Conservation (phyloP, 2,888 invertebrate genomes). For the Erebia ligea region DNA sequence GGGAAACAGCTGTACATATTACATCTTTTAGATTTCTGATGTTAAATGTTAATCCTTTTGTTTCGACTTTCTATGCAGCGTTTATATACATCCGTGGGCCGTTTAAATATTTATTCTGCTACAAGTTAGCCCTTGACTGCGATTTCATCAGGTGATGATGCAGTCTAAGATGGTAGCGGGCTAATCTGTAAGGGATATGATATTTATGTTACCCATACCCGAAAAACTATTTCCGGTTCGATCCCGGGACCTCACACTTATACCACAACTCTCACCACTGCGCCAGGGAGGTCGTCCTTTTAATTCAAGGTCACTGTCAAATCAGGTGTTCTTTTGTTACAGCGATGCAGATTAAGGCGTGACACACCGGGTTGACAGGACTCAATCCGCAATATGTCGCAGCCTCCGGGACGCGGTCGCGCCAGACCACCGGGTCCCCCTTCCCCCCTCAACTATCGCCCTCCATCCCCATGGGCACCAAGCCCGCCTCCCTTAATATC, state of each 20-base stretch:
- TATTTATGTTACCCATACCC: no score
- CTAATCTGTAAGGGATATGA: no score
- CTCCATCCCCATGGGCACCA: constrained; percentile 90
- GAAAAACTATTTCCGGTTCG: no score
- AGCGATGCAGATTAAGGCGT: constrained; percentile 80
- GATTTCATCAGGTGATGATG: no score
- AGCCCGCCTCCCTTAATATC: constrained; percentile 89
- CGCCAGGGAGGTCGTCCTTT: no score
- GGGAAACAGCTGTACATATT: no score
- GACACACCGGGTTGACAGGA: constrained; percentile 81
- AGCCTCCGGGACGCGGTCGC: constrained; percentile 78
- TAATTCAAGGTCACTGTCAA: not conserved
- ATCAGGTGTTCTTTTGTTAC: constrained; percentile 57
- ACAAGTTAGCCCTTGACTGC: no score
- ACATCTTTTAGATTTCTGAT: no score
- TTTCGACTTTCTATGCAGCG: not conserved
- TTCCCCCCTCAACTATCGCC: constrained; percentile 87
- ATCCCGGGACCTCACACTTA: no score
- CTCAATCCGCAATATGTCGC: constrained; percentile 80
- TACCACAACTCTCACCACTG: no score
- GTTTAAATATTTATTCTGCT: not conserved
- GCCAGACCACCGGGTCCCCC: constrained; percentile 72
- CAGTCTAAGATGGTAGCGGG: no score
- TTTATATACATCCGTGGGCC: not conserved
- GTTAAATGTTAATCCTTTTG: not conserved